Evolutionary conservation across 2,888 invertebrate genomes (phyloP), one percentile per base, ranked within the genome.

Genomic region (Eustalomyia histrio): DNA sequence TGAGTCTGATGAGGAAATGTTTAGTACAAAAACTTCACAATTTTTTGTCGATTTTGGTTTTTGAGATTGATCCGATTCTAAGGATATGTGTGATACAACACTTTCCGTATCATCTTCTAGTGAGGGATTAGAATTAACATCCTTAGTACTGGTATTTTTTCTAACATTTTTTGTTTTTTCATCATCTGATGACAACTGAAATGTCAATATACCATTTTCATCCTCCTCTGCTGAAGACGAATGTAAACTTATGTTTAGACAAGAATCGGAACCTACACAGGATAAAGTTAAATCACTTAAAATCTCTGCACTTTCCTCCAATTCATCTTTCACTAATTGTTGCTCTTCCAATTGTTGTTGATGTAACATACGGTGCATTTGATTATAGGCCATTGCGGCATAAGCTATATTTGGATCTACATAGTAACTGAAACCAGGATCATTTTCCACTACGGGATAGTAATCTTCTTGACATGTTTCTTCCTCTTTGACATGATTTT

Each of bases 361-460:
- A 10, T 74, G 63, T 18, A 83, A 12, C 57, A 83, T 29, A 3
- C 79, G 81, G 29, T 81, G 81, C 61, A 83, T 39, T 71, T 87
- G 86, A 47, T 71, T 72, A 55, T 84, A 88, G 21, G 85, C 86
- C 82, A 87, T 85, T 10, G 84, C 82, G 1, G 84, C 84, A 60
- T 75, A 69, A 10, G 78, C 67, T 43, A 80, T 55, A 74, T 80
- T 58, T 4, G 78, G 75, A 43, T 79, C 68, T 43, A 78, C 18
- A 53, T 81, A 78, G 53, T 69, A 75, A 29, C 53, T 55, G 12
- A 80, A 29, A 17, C 21, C 24, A 5, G 84, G 10, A 0, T 85
- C 65, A 60, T 50, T 60, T 29, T n/a, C 18, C 17, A 52, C 24
- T 75, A 55, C 63, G 0, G 67, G 61, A 83, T 80, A 68, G 65